Evolutionary conservation across 2,797 vertebrate species (phyloP).

Genomic region (Sparidentex hasta): DNA sequence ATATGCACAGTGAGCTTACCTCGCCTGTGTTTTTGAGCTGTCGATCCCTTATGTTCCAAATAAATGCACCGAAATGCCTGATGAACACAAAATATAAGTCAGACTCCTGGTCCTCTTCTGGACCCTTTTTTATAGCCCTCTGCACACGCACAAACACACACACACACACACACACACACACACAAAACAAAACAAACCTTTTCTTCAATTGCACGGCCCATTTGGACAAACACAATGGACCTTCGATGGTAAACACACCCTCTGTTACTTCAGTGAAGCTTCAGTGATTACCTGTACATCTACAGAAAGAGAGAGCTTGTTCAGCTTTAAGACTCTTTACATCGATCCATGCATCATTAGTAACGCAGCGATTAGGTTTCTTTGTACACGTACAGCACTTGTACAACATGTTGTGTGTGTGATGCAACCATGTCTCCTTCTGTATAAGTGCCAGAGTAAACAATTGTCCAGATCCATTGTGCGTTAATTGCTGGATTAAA

Average conservation of each 20-base stretch:
- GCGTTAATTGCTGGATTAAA: conserved; percentile 49
- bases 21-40: conserved; percentile 20
- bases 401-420: conserved; percentile 8
- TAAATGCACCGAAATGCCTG: conserved; percentile 23
- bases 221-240: conserved; percentile 61
- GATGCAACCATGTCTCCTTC: background rate
- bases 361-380: conserved; percentile 58
- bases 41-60: conserved; percentile 11
- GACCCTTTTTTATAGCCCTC: conserved; percentile 59
- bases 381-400: conserved; percentile 62
- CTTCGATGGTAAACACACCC: conserved; percentile 27
- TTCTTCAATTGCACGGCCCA: conserved; percentile 39
- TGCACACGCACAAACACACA: conserved; percentile 3
- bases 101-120: conserved; percentile 34
- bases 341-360: conserved; percentile 42
- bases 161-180: too few relatives aligned
- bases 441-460: conserved; percentile 44
- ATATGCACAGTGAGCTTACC: conserved; percentile 59
- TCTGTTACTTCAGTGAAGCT: conserved; percentile 21
- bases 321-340: conserved; percentile 20
- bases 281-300: conserved; percentile 56
- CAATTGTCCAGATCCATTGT: conserved; percentile 58
- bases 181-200: background rate
- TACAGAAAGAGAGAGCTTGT: conserved; percentile 3
- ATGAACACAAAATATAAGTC: background rate